Base-by-base conservation (phyloP, 2,113 vertebrate genomes). In the Mellivora capensis region DNA sequence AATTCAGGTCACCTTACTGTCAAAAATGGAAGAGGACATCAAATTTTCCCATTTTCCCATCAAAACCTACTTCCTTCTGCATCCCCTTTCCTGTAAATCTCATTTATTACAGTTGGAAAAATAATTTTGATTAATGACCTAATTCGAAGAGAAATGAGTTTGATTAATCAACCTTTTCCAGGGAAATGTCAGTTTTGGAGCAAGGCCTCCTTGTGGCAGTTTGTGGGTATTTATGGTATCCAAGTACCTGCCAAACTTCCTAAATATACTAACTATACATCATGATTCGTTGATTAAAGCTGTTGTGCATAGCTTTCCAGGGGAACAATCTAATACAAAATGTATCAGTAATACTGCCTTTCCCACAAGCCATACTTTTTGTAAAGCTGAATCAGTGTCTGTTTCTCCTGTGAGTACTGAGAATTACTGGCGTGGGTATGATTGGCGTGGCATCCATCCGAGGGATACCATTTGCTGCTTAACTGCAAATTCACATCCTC, bases 141-240 rank as follows among this genome's bases (percentile, higher is more conserved):
- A 76, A 21, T 95, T 83, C 94, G 44, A 97, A 95, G 29, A 59
- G 21, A 97, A 96, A 90, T 15, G 12, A 23, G 20, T 93, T 71
- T 67, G 74, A 97, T 79, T 86, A 15, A 95, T 95, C 69, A 92
- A 20, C 49, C 83, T 77, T 93, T 89, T 97, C 86, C 34, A 49
- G 71, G 42, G 1, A 13, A 54, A 4, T 61, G 82, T 98, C 83
- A 97, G 6, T 34, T 94, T 61, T 67, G 12, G 20, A 61, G 86
- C 62, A 34, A 81, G 54, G 9, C 0, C 6, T 82, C 37, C 23
- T 84, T 7, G 21, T 77, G 64, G 74, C 34, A 89, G 0, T 47
- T 93, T 59, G 64, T 72, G 0, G 49, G 9, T 3, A 89, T 87
- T 96, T 20, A 0, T 42, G 14, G 39, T 95, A 31, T 85, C 20